Base-by-base conservation (phyloP, 2,888 invertebrate species). In the Pollenia labialis region DNA sequence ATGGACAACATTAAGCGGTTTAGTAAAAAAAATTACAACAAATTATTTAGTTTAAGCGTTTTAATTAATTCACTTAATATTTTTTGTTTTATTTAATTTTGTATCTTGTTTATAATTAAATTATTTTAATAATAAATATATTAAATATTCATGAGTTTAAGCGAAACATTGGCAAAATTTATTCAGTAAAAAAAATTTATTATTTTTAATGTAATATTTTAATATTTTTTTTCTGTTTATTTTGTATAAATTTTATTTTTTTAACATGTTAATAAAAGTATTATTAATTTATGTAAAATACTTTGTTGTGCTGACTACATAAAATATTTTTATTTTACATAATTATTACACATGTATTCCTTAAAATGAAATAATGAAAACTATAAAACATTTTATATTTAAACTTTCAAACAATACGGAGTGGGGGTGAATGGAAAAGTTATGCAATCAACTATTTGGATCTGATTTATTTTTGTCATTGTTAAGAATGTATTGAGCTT, bases 201-300 rank as follows among this genome's bases (percentile, higher is more conserved):
- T 16, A n/a, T 50, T 69, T 52, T 52, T 52, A 52, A 16, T 69
- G n/a, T 48, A 14, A 12, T 40, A 40, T 40, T 52, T 0, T 23
- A n/a, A 11, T n/a, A 11, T 0, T 62, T 62, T 40, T 44, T 18
- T 42, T 40, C 6, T 18, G 4, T 18, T 18, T 14, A n/a, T 48
- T 32, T 44, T 18, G 16, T 16, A 10, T 0, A 12, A 11, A 12
- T 12, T 9, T 48, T 16, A 1, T 18, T 46, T 12, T 18, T 32
- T 46, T 16, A 14, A 64, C 8, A 16, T 76, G 44, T 14, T 2
- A 56, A 66, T 44, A 50, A 79, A 72, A 4, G 48, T 18, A 58
- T 46, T 23, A 32, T 79, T 83, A 77, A 83, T 83, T 83, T 83
- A 72, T 83, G 71, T 64, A 48, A 83, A 83, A 66, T 77, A 83